These are phyloP conservation scores for human DNA, from an alignment of 2,113 vertebrate genomes.

Conservation along the genomic window DNA sequence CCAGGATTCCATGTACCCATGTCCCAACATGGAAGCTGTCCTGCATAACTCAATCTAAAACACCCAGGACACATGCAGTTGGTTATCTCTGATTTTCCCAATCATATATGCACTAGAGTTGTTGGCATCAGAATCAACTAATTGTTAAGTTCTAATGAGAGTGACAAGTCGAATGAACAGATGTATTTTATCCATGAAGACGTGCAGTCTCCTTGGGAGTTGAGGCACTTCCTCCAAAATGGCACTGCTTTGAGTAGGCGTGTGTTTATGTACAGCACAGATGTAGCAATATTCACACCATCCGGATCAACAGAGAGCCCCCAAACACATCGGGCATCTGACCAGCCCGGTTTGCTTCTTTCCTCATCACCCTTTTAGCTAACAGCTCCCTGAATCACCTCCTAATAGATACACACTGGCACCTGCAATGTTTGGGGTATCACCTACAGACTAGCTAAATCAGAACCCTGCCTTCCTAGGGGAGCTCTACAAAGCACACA, in stretches of 20 bases:
- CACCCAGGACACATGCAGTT: fast-evolving
- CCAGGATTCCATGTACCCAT: too few species aligned
- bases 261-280: background rate
- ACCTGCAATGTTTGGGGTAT: fast-evolving
- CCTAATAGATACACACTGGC: background rate
- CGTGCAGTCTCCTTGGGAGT: fast-evolving
- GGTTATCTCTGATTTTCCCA: background rate
- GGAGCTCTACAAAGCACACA: background rate
- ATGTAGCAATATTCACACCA: background rate
- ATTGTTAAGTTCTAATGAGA: background rate
- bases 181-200: background rate
- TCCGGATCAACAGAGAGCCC: background rate
- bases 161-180: background rate
- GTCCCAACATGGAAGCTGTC: too few species aligned
- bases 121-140: background rate
- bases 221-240: background rate
- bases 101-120: fast-evolving
- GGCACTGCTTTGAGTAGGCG: background rate
- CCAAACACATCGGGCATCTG: background rate
- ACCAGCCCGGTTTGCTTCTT: background rate
- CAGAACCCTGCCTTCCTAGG: background rate
- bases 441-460: background rate
- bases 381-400: background rate
- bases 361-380: background rate
- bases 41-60: background rate